Conservation (phyloP, 2,113 vertebrate species). For the Polyodon spathula region DNA sequence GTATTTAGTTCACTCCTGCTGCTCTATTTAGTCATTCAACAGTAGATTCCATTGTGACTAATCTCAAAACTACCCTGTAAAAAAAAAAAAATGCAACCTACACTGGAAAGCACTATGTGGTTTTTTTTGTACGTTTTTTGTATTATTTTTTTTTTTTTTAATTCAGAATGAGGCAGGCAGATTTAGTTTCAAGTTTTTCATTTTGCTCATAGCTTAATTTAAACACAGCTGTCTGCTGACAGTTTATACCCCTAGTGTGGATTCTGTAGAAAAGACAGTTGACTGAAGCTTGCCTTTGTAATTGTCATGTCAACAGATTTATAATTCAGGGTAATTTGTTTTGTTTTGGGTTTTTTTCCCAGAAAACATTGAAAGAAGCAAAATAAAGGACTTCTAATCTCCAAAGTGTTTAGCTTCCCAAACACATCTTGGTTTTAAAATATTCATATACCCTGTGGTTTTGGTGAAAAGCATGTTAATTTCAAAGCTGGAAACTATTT, state of each 20-base stretch:
- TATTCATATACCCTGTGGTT: conserved; percentile 13
- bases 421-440: neutral
- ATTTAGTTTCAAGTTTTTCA: no score
- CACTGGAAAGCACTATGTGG: no score
- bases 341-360: no score
- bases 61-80: neutral
- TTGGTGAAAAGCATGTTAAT: conserved; percentile 19
- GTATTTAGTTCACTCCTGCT: conserved; percentile 1
- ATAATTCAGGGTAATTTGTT: neutral
- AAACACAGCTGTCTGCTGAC: no score
- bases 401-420: neutral
- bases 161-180: no score
- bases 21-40: neutral
- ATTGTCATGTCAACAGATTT: no score
- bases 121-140: no score
- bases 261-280: no score
- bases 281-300: no score
- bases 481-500: conserved; percentile 21
- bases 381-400: neutral
- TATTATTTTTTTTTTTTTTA: no score
- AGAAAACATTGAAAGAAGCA: neutral
- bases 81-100: neutral
- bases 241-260: no score
- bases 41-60: neutral
- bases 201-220: no score